A percentile compares a stretch with the other conserved stretches of the same genome.
Evolutionary conservation across 2,113 vertebrate species (phyloP).

Genomic region (Psettodes erumei): DNA sequence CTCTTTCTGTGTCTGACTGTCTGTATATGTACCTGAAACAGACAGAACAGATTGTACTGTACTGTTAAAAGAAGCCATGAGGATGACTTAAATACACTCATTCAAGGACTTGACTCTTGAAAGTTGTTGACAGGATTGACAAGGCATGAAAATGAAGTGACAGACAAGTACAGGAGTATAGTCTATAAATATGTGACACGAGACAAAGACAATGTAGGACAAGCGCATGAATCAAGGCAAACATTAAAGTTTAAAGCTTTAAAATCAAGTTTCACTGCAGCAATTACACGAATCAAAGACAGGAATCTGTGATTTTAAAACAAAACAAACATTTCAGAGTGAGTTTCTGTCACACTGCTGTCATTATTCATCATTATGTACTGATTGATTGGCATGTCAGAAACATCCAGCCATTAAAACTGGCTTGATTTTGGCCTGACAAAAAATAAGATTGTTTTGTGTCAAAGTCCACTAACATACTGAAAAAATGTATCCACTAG

Average conservation of each 20-base stretch:
- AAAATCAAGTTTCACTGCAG: constrained; percentile 27
- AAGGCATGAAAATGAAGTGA: constrained; percentile 31
- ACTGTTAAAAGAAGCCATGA: constrained; percentile 6
- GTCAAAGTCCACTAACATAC: neutral
- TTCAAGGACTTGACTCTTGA: neutral
- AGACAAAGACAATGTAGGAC: constrained; percentile 14
- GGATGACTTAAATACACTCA: constrained; percentile 27
- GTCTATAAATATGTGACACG: constrained; percentile 51
- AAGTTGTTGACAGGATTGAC: constrained; percentile 19
- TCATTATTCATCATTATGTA: constrained; percentile 28
- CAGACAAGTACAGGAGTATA: constrained; percentile 25
- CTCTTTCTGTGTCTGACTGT: constrained; percentile 7
- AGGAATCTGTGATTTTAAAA: constrained; percentile 5
- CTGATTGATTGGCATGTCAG: constrained; percentile 30
- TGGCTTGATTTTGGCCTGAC: neutral
- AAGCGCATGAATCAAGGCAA: constrained; percentile 24
- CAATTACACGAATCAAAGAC: constrained; percentile 45
- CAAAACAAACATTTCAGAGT: constrained; percentile 6
- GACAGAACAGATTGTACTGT: constrained; percentile 34
- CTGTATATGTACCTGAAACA: constrained; percentile 21
- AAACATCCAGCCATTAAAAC: neutral
- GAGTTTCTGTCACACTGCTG: constrained; percentile 14
- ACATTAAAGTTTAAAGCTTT: constrained; percentile 31
- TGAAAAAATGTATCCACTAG: neutral
- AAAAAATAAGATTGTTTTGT: neutral